Evolutionary conservation across 2,113 vertebrate genomes (phyloP), one percentile per base, ranked within the genome.

Genomic region (Atrichornis clamosus): DNA sequence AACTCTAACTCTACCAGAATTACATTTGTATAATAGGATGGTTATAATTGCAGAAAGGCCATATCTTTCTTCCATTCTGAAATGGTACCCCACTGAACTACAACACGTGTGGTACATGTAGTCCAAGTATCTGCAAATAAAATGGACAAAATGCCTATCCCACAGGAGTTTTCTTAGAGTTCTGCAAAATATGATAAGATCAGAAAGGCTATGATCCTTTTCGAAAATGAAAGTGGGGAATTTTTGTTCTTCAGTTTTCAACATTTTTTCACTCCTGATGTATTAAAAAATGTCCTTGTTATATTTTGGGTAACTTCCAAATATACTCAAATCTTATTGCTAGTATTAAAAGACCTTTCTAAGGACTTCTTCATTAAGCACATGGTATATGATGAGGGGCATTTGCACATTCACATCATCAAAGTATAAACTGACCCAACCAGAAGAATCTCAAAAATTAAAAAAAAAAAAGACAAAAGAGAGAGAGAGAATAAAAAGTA

Each of bases 41-140:
- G 2, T 35, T 74, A 20, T 53, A 35, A 41, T 3, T 73, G 18
- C 7, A 63, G 47, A 86, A 84, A 55, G 13, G 3, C 5, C 11
- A 17, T 2, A 3, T 53, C 9, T 41, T 15, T 63, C 3, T 46
- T 33, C 17, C 1, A 9, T 53, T 68, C 44, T 2, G 4, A 24
- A 0, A 2, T 6, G 15, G 2, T 46, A 26, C 3, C 28, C 2
- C 37, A 9, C 15, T 58, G 41, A 73, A 46, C 18, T 19, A 33
- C 12, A 33, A 30, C n/a, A 33, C 3, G 2, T 37, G 6, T 53
- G 28, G 22, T 64, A 26, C 17, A 19, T 9, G 3, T 41, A 30
- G 8, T 24, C 35, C 13, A 19, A 62, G 7, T 28, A n/a, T 18
- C 32, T 56, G 15, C 19, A 79, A 79, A 79, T 17, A 9, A 80